phyloP scores from a whole-genome alignment of 1,140 invertebrate species.

The Lamellibrachia luymesi region DNA sequence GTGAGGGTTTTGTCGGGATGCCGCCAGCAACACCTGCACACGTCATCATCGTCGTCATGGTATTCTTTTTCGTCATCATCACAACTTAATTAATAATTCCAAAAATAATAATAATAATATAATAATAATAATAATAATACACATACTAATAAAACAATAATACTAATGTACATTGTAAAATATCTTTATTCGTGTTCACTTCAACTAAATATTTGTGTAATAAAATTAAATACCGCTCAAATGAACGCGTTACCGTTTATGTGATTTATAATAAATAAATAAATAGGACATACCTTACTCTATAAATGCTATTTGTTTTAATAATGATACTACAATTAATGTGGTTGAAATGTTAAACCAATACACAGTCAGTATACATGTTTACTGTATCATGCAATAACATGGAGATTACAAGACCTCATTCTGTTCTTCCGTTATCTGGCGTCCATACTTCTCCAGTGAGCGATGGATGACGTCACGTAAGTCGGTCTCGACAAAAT shows the following conservation, averaged over 20 bases:
- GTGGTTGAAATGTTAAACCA: not conserved
- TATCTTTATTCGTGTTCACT: too few relatives aligned
- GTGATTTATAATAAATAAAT: too few relatives aligned
- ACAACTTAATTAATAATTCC: not conserved
- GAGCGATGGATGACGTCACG: not conserved
- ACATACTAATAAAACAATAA: too few relatives aligned
- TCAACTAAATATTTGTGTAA: too few relatives aligned
- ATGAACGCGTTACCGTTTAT: too few relatives aligned
- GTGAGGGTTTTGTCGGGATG: not conserved
- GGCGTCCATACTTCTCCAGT: not conserved
- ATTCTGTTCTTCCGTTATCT: not conserved
- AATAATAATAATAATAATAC: too few relatives aligned
- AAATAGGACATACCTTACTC: too few relatives aligned
- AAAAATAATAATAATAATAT: too few relatives aligned
- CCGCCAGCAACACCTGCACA: not conserved
- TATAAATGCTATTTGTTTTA: not conserved
- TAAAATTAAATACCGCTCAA: too few relatives aligned
- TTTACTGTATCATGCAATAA: not conserved
- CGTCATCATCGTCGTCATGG: too few relatives aligned
- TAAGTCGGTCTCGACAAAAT: not conserved
- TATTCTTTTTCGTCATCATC: not conserved
- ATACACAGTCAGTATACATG: too few relatives aligned
- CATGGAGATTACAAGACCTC: not conserved
- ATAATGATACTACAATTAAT: not conserved
- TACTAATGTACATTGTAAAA: too few relatives aligned